Percentiles rank a stretch among this genome's conserved stretches.
These are phyloP conservation scores for Orthosia incerta DNA, from an alignment of 2,888 invertebrate genomes.

Conservation along the genomic window DNA sequence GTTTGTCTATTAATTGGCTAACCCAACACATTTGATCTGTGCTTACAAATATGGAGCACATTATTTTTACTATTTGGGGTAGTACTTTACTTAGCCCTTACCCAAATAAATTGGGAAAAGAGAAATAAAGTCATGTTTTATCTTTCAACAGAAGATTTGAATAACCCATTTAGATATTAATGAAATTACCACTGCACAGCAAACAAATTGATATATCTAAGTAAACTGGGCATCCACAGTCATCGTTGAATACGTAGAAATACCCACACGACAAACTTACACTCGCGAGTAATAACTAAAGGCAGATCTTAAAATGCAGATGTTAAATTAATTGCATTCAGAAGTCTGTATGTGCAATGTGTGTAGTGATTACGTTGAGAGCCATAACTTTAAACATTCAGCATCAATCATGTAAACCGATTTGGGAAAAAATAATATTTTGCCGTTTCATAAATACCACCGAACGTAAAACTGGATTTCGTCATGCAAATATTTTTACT, in stretches of 20 bases:
- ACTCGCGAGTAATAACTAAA: not conserved
- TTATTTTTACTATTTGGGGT: not conserved
- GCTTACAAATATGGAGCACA: conserved; percentile 16
- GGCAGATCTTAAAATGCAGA: conserved; percentile 27
- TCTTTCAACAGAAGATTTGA: not conserved
- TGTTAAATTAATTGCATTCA: conserved; percentile 26
- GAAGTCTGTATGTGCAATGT: conserved; percentile 14
- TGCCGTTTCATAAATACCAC: conserved; percentile 18
- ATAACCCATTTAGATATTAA: not conserved
- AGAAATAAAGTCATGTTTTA: not conserved
- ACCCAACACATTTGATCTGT: conserved; percentile 12
- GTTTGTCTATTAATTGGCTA: conserved; percentile 30
- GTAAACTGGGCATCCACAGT: not conserved
- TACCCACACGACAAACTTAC: conserved; percentile 7
- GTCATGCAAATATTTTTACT: conserved; percentile 23
- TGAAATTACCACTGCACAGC: not conserved
- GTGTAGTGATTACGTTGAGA: conserved; percentile 15
- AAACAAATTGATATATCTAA: not conserved
- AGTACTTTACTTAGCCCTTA: not conserved
- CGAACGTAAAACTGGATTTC: conserved; percentile 29
- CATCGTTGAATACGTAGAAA: conserved; percentile 7
- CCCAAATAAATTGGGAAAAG: not conserved
- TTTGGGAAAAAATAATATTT: not conserved
- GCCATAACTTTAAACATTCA: conserved; percentile 20
- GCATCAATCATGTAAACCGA: conserved; percentile 37